phyloP scores from a whole-genome alignment of 2,113 vertebrate genomes.

The Cygnus atratus region DNA sequence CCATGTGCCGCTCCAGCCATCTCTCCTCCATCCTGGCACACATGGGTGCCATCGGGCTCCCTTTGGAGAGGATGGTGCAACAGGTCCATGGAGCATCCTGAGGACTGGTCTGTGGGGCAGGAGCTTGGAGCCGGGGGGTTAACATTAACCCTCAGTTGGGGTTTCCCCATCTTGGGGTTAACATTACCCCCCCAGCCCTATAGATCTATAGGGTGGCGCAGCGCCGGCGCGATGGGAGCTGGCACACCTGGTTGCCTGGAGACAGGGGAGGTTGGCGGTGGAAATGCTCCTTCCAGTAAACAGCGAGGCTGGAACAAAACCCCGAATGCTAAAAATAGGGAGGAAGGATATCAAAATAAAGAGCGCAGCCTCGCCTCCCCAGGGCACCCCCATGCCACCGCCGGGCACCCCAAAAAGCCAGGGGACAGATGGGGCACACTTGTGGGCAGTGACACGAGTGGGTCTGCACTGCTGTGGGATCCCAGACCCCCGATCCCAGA shows the following conservation, averaged over 20 bases:
- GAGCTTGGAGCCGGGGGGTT: neutral
- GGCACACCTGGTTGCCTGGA: slow-evolving; percentile 69
- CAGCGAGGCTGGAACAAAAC: slow-evolving; percentile 66
- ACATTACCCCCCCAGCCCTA: neutral
- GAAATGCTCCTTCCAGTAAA: slow-evolving; percentile 65
- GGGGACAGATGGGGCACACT: neutral
- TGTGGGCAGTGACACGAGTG: neutral
- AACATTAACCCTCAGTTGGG: neutral
- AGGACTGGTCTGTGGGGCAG: neutral
- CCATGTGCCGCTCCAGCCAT: neutral
- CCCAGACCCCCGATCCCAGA: neutral
- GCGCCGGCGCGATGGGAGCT: neutral
- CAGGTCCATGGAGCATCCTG: neutral
- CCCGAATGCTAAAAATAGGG: slow-evolving; percentile 61
- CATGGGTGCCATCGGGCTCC: neutral
- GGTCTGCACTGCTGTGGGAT: neutral
- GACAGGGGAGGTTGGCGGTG: slow-evolving; percentile 36
- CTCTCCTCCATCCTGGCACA: neutral
- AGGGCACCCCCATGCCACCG: neutral
- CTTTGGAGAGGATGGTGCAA: neutral
- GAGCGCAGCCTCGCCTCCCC: neutral
- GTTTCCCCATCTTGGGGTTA: neutral
- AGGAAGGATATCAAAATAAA: slow-evolving; percentile 32
- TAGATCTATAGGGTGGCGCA: slow-evolving; percentile 21
- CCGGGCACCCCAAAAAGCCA: accelerated